Evolutionary conservation across 2,113 vertebrate genomes (phyloP).

Genomic region (Barnardius zonarius): DNA sequence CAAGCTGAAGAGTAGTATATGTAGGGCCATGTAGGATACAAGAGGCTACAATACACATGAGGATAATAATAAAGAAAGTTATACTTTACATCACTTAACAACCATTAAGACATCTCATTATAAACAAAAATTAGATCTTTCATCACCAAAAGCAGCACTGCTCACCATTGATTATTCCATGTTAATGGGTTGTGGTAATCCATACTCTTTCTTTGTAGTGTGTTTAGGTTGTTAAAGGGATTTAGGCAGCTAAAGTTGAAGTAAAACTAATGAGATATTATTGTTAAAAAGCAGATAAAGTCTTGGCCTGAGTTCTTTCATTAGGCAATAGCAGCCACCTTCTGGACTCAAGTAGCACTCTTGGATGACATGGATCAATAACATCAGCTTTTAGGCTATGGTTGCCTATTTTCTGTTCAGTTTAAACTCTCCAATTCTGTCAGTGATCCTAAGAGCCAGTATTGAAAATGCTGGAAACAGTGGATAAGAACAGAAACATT

Average conservation of each 20-base stretch:
- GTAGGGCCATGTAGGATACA: neutral
- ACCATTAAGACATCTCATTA: neutral
- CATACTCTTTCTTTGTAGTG: neutral
- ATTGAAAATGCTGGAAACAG: accelerated
- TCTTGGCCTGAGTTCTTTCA: neutral
- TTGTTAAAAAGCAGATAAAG: neutral
- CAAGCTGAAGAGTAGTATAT: neutral
- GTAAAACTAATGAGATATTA: neutral
- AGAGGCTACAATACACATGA: neutral
- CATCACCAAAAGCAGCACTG: neutral
- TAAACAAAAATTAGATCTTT: neutral
- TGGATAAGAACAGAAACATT: neutral
- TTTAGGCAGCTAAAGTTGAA: neutral
- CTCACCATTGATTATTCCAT: neutral
- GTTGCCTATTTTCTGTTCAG: neutral
- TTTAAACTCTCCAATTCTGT: neutral
- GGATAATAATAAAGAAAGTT: neutral
- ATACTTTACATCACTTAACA: neutral
- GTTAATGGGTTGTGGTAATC: neutral
- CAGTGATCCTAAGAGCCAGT: neutral
- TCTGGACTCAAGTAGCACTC: neutral
- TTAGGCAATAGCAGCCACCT: neutral
- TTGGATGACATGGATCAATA: neutral
- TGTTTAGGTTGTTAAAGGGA: neutral
- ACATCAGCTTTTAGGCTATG: neutral